These are phyloP conservation scores for Platygyra sinensis DNA, from an alignment of 64 coral and sea anemone species.

Conservation along the genomic window DNA sequence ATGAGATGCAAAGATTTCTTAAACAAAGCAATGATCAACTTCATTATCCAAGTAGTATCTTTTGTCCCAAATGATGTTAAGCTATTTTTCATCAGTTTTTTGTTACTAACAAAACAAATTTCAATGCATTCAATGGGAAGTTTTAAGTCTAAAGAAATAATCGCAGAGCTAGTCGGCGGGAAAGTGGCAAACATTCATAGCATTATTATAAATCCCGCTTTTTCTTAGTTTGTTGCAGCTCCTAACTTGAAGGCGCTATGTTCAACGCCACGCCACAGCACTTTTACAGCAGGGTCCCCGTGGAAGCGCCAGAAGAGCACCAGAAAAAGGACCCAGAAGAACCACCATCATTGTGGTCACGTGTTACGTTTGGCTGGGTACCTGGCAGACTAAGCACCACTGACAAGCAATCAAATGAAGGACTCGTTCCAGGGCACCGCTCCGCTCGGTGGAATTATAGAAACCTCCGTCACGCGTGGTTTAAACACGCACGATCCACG, in stretches of 20 bases:
- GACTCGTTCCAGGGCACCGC: slow-evolving; percentile 11
- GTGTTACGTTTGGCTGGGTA: slow-evolving; percentile 24
- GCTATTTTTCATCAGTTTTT: no score
- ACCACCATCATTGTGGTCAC: not conserved
- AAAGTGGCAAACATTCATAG: no score
- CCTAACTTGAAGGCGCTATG: not conserved
- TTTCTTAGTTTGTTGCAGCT: not conserved
- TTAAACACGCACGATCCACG: slow-evolving; percentile 3
- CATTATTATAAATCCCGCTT: not conserved
- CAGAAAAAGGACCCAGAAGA: not conserved
- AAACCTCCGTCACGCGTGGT: slow-evolving; percentile 10
- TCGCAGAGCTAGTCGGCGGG: no score
- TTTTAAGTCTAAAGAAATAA: no score
- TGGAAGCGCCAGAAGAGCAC: not conserved
- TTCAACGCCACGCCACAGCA: no score
- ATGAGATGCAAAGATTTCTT: no score
- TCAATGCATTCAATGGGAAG: no score
- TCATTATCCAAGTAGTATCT: no score
- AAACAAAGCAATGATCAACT: no score
- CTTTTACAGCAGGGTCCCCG: not conserved
- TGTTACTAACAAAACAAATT: no score
- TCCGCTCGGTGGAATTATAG: not conserved
- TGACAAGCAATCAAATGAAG: not conserved
- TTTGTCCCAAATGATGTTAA: no score
- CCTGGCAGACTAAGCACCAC: not conserved